Conservation (phyloP, 1,140 invertebrate species). For the Papilio dardanus region DNA sequence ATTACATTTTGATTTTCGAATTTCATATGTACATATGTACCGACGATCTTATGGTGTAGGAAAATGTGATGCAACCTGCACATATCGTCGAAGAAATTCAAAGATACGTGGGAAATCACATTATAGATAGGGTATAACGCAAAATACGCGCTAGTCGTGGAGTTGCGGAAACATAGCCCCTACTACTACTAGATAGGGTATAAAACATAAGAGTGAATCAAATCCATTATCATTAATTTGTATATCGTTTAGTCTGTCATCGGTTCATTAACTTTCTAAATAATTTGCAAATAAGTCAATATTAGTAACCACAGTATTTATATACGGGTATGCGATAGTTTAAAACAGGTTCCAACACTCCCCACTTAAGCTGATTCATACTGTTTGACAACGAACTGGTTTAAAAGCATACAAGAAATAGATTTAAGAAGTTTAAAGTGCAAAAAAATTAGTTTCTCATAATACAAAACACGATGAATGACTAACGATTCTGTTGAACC, state of each 20-base stretch:
- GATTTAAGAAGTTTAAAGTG: constrained; percentile 43
- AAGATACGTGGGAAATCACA: too few species aligned
- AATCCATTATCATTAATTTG: neutral
- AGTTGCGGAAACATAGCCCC: too few species aligned
- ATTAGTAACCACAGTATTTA: constrained; percentile 45
- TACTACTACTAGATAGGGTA: too few species aligned
- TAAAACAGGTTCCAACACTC: constrained; percentile 67
- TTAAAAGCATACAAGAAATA: constrained; percentile 47
- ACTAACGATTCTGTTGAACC: constrained; percentile 16
- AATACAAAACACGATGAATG: constrained; percentile 32
- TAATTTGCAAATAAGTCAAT: constrained; percentile 39
- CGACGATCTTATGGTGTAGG: too few species aligned
- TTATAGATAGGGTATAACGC: too few species aligned
- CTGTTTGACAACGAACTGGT: constrained; percentile 58
- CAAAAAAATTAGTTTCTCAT: constrained; percentile 47
- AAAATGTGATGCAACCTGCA: too few species aligned
- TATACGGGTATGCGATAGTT: constrained; percentile 60
- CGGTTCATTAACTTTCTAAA: constrained; percentile 10
- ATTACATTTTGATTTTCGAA: too few species aligned
- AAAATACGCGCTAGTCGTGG: too few species aligned
- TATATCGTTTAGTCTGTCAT: neutral
- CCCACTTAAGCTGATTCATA: constrained; percentile 66
- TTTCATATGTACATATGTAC: too few species aligned
- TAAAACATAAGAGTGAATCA: neutral
- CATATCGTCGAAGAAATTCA: too few species aligned